Percentiles rank a stretch among this genome's conserved stretches.
phyloP scores from a whole-genome alignment of 2,888 invertebrate species.

The Tigriopus californicus region DNA sequence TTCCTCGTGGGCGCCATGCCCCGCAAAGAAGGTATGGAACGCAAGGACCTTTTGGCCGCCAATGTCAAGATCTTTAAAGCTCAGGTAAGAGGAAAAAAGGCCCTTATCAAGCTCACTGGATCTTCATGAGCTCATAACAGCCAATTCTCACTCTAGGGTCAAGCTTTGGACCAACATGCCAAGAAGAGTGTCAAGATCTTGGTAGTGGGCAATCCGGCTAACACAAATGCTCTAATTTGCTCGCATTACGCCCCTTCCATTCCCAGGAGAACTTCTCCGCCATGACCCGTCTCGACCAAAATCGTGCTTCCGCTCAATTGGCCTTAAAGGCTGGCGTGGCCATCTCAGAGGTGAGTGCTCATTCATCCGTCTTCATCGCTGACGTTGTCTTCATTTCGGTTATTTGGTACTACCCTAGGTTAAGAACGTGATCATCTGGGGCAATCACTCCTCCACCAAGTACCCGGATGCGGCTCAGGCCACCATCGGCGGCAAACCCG shows the following conservation, averaged over 20 bases:
- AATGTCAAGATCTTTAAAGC: constrained; percentile 97
- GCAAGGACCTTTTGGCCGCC: constrained; percentile 87
- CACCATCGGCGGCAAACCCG: constrained; percentile 37
- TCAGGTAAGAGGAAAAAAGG: too few relatives aligned
- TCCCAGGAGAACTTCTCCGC: constrained; percentile 88
- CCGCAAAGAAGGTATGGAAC: constrained; percentile 90
- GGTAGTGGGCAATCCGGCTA: constrained; percentile 98
- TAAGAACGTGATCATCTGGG: constrained; percentile 90
- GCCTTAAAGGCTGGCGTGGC: constrained; percentile 12
- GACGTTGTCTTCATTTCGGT: too few relatives aligned
- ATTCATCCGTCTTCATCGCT: constrained; percentile 22
- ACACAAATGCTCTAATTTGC: constrained; percentile 91
- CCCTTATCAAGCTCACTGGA: too few relatives aligned
- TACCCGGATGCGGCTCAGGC: constrained; percentile 70
- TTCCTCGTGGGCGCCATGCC: constrained; percentile 98
- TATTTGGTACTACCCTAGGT: constrained; percentile 61
- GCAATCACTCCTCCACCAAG: constrained; percentile 97
- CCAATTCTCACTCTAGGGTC: constrained; percentile 45
- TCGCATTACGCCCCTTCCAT: constrained; percentile 89
- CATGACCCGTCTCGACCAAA: constrained; percentile 95
- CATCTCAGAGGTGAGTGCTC: too few relatives aligned
- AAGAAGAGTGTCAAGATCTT: constrained; percentile 82
- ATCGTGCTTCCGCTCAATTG: constrained; percentile 74
- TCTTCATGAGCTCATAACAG: background rate
- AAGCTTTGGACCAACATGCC: constrained; percentile 72